These are phyloP conservation scores for Siderastrea radians DNA, from an alignment of 92 coral and sea anemone genomes.

Conservation along the genomic window DNA sequence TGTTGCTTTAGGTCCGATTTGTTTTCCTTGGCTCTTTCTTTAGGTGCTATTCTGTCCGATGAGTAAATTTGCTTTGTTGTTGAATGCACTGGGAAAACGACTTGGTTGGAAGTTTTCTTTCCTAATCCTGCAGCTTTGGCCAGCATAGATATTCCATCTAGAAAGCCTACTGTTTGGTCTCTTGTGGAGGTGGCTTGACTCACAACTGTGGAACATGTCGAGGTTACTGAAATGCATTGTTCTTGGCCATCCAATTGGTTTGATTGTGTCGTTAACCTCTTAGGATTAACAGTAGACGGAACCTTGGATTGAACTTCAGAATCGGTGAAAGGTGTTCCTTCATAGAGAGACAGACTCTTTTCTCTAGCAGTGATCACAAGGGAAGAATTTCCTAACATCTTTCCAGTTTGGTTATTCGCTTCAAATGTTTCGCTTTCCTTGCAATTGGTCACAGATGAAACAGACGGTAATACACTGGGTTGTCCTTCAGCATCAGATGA, in stretches of 20 bases:
- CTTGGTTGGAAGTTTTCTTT: neutral
- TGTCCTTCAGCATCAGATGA: neutral
- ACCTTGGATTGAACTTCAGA: neutral
- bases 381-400: neutral
- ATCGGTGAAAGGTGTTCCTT: neutral
- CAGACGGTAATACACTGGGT: neutral
- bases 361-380: neutral
- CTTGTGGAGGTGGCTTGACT: neutral
- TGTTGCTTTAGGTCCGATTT: neutral
- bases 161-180: neutral
- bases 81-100: neutral
- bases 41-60: neutral
- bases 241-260: neutral
- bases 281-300: neutral
- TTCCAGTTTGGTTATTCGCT: neutral
- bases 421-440: neutral
- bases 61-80: neutral
- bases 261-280: neutral
- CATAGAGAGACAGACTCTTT: neutral
- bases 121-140: constrained; percentile 2
- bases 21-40: neutral
- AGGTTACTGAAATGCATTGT: neutral
- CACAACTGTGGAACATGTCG: neutral
- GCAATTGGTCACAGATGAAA: neutral
- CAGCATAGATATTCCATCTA: neutral